Evolutionary conservation across 64 coral and sea anemone genomes (phyloP).

Genomic region (Montipora efflorescens): DNA sequence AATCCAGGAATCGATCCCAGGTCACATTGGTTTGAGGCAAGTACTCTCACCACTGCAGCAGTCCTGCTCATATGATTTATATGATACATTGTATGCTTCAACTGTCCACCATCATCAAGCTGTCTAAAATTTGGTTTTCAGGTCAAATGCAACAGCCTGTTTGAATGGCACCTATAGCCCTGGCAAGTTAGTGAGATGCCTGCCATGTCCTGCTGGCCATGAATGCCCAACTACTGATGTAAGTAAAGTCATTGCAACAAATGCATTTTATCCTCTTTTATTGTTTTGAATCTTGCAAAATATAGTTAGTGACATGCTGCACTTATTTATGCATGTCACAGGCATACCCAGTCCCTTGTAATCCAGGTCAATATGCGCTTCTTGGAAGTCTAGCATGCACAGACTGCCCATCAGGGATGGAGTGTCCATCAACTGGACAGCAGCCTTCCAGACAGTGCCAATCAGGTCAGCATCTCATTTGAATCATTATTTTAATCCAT

Average conservation of each 20-base stretch:
- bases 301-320: background rate
- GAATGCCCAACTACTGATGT: conserved; percentile 74
- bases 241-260: background rate
- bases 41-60: too few relatives aligned
- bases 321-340: conserved; percentile 1
- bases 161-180: conserved; percentile 75
- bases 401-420: conserved; percentile 76
- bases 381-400: conserved; percentile 49
- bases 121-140: background rate
- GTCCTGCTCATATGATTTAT: too few relatives aligned
- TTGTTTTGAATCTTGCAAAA: background rate
- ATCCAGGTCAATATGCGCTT: conserved; percentile 79
- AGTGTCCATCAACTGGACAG: conserved; percentile 75
- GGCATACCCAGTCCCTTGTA: conserved; percentile 70
- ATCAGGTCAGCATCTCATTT: conserved; percentile 23
- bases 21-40: too few relatives aligned
- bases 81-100: too few relatives aligned
- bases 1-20: too few relatives aligned
- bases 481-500: too few relatives aligned
- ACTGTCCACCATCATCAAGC: too few relatives aligned
- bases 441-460: conserved; percentile 34
- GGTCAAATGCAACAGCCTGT: conserved; percentile 59
- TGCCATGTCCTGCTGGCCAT: conserved; percentile 80
- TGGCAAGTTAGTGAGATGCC: conserved; percentile 69
- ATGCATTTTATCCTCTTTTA: background rate